Evolutionary conservation across 1,140 invertebrate species (phyloP).

Genomic region (Drosophila mojavensis): DNA sequence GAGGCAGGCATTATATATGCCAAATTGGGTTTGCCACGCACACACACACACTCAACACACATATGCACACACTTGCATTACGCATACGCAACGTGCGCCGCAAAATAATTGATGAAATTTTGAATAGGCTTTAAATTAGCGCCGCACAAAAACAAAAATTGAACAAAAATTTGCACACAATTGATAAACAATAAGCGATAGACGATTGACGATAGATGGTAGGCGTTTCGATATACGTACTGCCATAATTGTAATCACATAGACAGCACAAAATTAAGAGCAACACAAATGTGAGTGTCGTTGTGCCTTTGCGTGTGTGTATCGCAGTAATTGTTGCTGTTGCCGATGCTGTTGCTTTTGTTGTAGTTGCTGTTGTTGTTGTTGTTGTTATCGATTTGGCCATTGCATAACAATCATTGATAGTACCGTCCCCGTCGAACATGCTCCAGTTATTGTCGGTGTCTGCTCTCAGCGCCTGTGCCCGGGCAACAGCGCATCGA

Average conservation of each 20-base stretch:
- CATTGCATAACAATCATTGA: constrained; percentile 71
- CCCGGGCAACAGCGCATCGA: constrained; percentile 16
- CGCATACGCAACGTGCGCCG: constrained; percentile 43
- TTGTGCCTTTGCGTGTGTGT: constrained; percentile 60
- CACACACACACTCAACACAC: constrained; percentile 9
- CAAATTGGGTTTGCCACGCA: constrained; percentile 20
- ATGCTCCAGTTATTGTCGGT: constrained; percentile 26
- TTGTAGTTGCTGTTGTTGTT: constrained; percentile 30
- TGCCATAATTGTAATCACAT: constrained; percentile 79
- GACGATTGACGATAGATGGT: constrained; percentile 19
- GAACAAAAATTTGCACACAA: constrained; percentile 10
- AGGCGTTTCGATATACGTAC: constrained; percentile 54
- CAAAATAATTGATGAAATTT: constrained; percentile 11
- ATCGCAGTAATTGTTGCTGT: constrained; percentile 40
- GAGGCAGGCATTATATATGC: constrained; percentile 12
- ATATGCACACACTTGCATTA: constrained; percentile 24
- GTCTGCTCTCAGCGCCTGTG: constrained; percentile 13
- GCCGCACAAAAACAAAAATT: constrained; percentile 24
- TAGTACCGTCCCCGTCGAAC: constrained; percentile 31
- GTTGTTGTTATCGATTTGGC: constrained; percentile 61
- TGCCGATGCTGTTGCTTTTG: constrained; percentile 17
- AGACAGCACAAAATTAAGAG: constrained; percentile 74
- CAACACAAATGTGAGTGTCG: constrained; percentile 66
- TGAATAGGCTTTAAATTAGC: constrained; percentile 25
- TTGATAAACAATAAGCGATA: not conserved